These are phyloP conservation scores for Amblyjoppa proteus DNA, from an alignment of 2,888 invertebrate genomes.

Conservation along the genomic window DNA sequence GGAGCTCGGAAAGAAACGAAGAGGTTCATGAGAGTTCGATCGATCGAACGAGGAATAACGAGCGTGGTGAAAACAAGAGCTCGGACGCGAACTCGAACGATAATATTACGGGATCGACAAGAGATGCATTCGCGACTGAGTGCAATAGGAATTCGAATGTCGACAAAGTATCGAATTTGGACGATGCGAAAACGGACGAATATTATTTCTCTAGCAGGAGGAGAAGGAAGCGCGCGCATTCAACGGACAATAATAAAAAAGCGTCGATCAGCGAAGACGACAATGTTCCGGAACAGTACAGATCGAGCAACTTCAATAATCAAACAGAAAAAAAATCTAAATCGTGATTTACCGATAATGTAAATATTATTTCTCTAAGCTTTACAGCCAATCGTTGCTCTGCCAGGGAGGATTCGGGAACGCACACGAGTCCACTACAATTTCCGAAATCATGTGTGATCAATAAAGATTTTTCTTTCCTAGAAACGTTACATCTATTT, in stretches of 20 bases:
- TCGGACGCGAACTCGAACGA: background rate
- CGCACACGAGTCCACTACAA: conserved; percentile 8
- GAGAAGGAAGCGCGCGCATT: conserved; percentile 37
- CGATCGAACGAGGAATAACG: conserved; percentile 30
- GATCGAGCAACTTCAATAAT: conserved; percentile 67
- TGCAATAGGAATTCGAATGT: conserved; percentile 8
- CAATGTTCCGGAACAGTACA: conserved; percentile 73
- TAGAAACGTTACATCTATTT: conserved; percentile 16
- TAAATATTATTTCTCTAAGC: background rate
- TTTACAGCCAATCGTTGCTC: background rate
- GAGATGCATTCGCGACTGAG: conserved; percentile 8
- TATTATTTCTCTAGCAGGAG: background rate
- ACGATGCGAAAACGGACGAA: conserved; percentile 15
- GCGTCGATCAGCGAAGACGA: conserved; percentile 68
- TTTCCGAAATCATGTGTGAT: conserved; percentile 17
- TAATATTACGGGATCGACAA: conserved; percentile 5
- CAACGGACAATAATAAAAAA: conserved; percentile 21
- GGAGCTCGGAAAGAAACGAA: conserved; percentile 22
- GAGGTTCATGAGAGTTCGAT: conserved; percentile 22
- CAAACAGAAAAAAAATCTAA: conserved; percentile 64
- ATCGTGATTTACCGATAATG: conserved; percentile 32
- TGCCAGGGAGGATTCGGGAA: background rate
- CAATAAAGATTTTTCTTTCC: conserved; percentile 42
- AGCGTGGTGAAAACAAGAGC: conserved; percentile 28
- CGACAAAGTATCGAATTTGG: conserved; percentile 9